A percentile compares a stretch with the other conserved stretches of the same genome.
These are phyloP conservation scores for Tricholaema leucomelas DNA, from an alignment of 2,113 vertebrate species.

Conservation along the genomic window DNA sequence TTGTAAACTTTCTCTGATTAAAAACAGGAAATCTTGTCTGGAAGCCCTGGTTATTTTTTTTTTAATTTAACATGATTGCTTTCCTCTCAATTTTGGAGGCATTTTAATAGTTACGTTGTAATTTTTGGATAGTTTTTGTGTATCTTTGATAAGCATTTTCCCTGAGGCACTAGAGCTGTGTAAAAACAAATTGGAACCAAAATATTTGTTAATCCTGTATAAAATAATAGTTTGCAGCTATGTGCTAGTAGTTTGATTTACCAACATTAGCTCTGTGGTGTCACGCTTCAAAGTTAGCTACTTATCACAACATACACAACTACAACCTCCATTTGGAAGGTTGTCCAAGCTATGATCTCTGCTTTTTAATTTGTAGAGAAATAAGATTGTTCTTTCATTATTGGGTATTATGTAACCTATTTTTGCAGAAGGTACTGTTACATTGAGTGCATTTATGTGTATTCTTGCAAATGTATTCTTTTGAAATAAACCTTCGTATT, in stretches of 20 bases:
- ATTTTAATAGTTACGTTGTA: conserved; percentile 83
- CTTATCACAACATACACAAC: conserved; percentile 57
- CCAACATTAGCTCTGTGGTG: conserved; percentile 68
- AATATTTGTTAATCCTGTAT: conserved; percentile 63
- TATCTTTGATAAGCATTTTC: conserved; percentile 74
- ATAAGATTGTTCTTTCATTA: conserved; percentile 78
- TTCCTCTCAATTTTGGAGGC: conserved; percentile 80
- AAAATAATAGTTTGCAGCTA: conserved; percentile 64
- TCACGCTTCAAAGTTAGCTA: conserved; percentile 66
- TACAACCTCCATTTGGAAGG: conserved; percentile 72
- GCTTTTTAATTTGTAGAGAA: conserved; percentile 78
- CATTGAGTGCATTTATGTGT: conserved; percentile 82
- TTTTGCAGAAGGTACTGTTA: conserved; percentile 86
- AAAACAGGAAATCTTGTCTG: conserved; percentile 75
- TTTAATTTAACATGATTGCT: conserved; percentile 80
- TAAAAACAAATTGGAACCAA: conserved; percentile 60
- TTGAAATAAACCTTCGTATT: conserved; percentile 87
- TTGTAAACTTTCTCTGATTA: conserved; percentile 75
- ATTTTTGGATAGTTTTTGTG: conserved; percentile 80
- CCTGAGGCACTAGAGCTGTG: conserved; percentile 69
- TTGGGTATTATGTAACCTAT: conserved; percentile 85
- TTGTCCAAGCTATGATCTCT: conserved; percentile 68
- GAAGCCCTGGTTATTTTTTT: conserved; percentile 73
- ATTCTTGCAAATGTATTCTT: conserved; percentile 82
- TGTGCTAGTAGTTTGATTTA: conserved; percentile 71